phyloP scores from a whole-genome alignment of 2,113 vertebrate genomes.

The Sarotherodon lohbergeri region DNA sequence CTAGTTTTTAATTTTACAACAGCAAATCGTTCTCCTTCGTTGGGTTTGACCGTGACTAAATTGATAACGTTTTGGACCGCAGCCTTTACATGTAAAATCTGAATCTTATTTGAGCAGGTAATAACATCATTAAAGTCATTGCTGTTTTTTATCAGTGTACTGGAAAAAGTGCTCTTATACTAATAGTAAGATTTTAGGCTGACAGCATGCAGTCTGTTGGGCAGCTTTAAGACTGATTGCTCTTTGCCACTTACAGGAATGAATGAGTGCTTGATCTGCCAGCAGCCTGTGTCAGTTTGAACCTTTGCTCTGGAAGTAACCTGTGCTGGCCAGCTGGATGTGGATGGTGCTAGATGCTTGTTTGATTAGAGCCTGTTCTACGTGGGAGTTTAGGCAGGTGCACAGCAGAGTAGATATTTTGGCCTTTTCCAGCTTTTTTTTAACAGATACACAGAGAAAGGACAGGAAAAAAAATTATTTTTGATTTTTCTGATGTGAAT shows the following conservation, averaged over 20 bases:
- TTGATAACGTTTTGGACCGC: not conserved
- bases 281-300: not conserved
- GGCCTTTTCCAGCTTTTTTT: not conserved
- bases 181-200: not conserved
- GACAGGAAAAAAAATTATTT: not conserved
- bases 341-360: not conserved
- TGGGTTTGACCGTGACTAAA: not conserved
- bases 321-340: constrained; percentile 28
- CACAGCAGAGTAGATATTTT: not conserved
- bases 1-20: not conserved
- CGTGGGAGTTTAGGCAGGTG: constrained; percentile 29
- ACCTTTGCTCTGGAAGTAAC: constrained; percentile 21
- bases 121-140: not conserved
- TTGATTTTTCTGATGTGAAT: not conserved
- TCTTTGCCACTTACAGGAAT: not conserved
- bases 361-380: not conserved
- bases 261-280: not conserved
- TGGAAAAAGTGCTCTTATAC: not conserved
- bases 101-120: not conserved
- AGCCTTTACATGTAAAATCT: not conserved
- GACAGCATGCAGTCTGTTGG: not conserved
- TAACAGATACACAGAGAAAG: not conserved
- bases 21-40: not conserved
- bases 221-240: not conserved
- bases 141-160: not conserved